phyloP scores from a whole-genome alignment of 2,888 invertebrate genomes.

The Galerucella calmariensis region DNA sequence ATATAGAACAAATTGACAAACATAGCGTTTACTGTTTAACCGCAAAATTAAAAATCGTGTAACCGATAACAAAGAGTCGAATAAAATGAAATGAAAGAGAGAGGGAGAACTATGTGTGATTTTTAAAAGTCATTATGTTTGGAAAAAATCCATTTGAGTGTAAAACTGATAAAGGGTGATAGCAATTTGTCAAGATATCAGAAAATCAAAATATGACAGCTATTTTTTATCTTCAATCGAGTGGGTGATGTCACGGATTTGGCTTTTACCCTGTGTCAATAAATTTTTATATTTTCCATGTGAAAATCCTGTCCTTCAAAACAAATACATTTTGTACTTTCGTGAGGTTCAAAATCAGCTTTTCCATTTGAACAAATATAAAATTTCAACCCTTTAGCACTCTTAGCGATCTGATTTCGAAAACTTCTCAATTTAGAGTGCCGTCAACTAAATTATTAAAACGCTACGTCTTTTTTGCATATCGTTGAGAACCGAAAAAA shows the following conservation, averaged over 20 bases:
- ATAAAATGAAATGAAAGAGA: background rate
- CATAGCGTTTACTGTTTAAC: background rate
- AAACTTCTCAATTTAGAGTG: background rate
- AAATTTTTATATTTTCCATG: no score
- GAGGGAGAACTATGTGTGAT: background rate
- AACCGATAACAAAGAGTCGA: constrained; percentile 6
- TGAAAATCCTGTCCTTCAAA: no score
- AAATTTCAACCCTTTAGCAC: no score
- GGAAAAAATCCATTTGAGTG: constrained; percentile 18
- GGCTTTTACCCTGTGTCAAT: no score
- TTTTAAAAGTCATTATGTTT: background rate
- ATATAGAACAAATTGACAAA: background rate
- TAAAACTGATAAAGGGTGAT: constrained; percentile 7
- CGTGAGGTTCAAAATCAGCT: no score
- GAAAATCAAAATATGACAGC: constrained; percentile 7
- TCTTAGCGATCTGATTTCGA: background rate
- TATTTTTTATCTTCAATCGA: background rate
- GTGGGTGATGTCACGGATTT: no score
- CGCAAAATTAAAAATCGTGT: constrained; percentile 9
- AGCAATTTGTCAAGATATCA: constrained; percentile 7
- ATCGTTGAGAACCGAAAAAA: background rate
- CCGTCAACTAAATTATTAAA: background rate
- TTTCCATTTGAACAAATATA: no score
- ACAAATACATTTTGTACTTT: no score
- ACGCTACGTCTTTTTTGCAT: background rate